phyloP scores from a whole-genome alignment of 2,888 invertebrate genomes.

The Stratiomys singularior region DNA sequence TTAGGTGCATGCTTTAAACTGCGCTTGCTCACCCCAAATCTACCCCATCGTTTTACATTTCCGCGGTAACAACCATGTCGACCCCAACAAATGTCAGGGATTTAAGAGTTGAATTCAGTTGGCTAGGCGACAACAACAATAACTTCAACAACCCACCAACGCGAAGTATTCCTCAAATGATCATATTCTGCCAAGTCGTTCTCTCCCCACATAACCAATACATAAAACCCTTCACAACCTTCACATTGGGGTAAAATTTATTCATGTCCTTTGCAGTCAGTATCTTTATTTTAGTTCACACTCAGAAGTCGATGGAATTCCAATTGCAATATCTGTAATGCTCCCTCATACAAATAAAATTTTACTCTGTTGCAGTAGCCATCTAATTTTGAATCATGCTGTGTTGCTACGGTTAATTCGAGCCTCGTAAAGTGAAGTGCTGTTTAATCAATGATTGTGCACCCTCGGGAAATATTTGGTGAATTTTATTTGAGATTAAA shows the following conservation, averaged over 20 bases:
- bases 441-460: neutral
- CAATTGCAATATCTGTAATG: neutral
- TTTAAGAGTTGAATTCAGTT: neutral
- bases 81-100: constrained; percentile 17
- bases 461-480: neutral
- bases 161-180: neutral
- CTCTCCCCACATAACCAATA: too few relatives aligned
- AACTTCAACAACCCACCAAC: neutral
- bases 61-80: neutral
- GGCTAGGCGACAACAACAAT: neutral
- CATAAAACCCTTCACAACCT: neutral
- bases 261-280: neutral
- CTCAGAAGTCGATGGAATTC: neutral
- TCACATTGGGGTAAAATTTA: neutral
- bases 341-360: neutral
- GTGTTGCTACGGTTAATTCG: too few relatives aligned
- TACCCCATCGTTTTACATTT: neutral
- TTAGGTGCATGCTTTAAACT: neutral
- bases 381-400: too few relatives aligned
- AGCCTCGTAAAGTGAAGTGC: neutral
- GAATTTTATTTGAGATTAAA: neutral
- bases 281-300: neutral
- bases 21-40: neutral
- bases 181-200: neutral
- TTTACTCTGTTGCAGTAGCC: too few relatives aligned